Evolutionary conservation across 1,140 invertebrate genomes (phyloP), one percentile per base, ranked within the genome.

Genomic region (Phthorimaea operculella): DNA sequence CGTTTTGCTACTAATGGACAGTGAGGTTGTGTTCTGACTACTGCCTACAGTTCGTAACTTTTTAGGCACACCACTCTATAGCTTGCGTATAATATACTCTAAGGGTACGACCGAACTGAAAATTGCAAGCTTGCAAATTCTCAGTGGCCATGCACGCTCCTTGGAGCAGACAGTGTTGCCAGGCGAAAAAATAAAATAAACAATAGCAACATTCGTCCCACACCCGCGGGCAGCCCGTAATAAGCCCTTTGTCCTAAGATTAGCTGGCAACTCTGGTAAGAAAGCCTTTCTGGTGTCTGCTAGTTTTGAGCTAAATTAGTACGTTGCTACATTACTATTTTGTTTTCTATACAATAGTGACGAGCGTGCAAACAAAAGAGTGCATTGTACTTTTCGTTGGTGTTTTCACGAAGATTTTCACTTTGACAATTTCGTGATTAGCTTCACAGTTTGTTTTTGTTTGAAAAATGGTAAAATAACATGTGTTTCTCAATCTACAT

Each of bases 141-240:
- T 39, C 36, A n/a, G n/a, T 12, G n/a, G 10, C 36, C 36, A 39
- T n/a, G 36, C 36, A n/a, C 44, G 15, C 44, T 47, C 16, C 44
- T 47, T 47, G n/a, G 36, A 39, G 67, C 70, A 77, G 74, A 76
- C 70, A 68, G 68, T 62, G 68, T 66, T 51, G 63, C 58, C 68
- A 79, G 72, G 79, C 74, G 76, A 83, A 80, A 83, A 80, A 83
- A 80, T 83, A 80, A 83, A 83, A 80, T 76, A 80, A 83, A 83
- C 79, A 83, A 83, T 71, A 65, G 60, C 65, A 68, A 70, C 71
- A 70, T 59, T 71, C 79, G 79, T 70, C 79, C 79, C 68, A 83
- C 68, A 83, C 76, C 79, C 79, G 63, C 57, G 55, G 77, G 79
- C 76, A 49, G 65, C 59, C 63, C 54, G 66, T 79, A 83, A 81